phyloP scores from a whole-genome alignment of 2,888 invertebrate species.

The Drosophila ustulata region DNA sequence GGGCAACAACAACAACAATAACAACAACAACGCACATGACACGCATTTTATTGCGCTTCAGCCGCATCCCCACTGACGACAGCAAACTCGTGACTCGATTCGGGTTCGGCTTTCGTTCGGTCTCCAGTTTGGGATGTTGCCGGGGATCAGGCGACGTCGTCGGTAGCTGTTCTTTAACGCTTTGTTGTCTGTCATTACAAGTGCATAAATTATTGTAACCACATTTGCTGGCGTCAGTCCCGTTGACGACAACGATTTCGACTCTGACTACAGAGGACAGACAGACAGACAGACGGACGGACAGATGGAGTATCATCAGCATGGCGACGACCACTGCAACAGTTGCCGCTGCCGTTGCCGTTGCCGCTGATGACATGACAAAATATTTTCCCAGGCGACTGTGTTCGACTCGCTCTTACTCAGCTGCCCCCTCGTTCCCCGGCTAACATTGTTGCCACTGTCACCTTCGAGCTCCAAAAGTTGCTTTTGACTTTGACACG shows the following conservation, averaged over 20 bases:
- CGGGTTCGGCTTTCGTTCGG: not conserved
- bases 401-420: conserved; percentile 34
- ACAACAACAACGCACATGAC: conserved; percentile 55
- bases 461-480: conserved; percentile 47
- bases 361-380: conserved; percentile 74
- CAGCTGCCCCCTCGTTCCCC: not conserved
- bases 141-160: not conserved
- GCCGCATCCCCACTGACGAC: conserved; percentile 61
- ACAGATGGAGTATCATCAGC: conserved; percentile 49
- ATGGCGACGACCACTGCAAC: conserved; percentile 58
- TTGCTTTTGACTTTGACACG: conserved; percentile 76
- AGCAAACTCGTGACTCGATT: conserved; percentile 13
- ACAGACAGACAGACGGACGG: conserved; percentile 10
- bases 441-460: not conserved
- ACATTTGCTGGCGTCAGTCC: conserved; percentile 76
- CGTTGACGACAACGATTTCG: conserved; percentile 43
- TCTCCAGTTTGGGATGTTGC: not conserved
- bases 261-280: conserved; percentile 20
- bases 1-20: conserved; percentile 10
- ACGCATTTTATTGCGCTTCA: conserved; percentile 74
- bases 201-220: conserved; percentile 82
- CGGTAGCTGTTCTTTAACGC: conserved; percentile 68
- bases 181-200: conserved; percentile 82
- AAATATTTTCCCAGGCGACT: conserved; percentile 77
- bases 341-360: conserved; percentile 59